Evolutionary conservation across 2,113 vertebrate species (phyloP), one percentile per base, ranked within the genome.

Genomic region (Marmota flaviventris): DNA sequence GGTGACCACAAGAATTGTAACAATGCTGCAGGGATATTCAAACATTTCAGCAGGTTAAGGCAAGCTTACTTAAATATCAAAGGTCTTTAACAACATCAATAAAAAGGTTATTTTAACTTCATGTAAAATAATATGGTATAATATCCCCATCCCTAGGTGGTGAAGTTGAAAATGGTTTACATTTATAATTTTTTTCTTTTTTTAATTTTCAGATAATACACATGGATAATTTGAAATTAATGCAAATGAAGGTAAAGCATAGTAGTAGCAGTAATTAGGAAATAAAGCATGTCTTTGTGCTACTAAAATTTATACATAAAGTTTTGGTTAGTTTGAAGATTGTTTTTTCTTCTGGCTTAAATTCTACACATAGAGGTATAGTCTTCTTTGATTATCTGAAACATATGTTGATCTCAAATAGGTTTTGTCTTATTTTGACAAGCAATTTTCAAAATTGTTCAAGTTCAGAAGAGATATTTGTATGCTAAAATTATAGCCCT

Each of bases 371-470:
- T 83, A n/a, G 0, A 39, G 22, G 2, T 70, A 70, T 1, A 42
- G 0, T 82, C 8, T 70, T 14, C 13, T 65, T n/a, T 72, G 27
- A 83, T 1, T 78, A 12, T 45, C 25, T 42, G 8, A 82, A 77
- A 39, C 82, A 53, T 34, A 77, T 56, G 70, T 63, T 86, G 51
- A 29, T 94, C 11, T 83, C 25, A 87, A 87, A 67, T 65, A 83
- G 16, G 8, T 51, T 75, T 91, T 84, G 4, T 13, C 8, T 86
- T 76, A 53, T 27, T 85, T 63, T 96, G 78, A 85, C 14, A 73
- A 84, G 45, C 1, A 70, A 34, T 94, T 92, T 95, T 89, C 32
- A 86, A 86, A 90, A 42, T 78, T 72, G 2, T 73, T 93, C 22
- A 87, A 65, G 27, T 69, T 73, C 87, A 78, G 22, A 27, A 17